Conservation (phyloP, 2,113 vertebrate genomes). For the Rhinoptilus africanus region DNA sequence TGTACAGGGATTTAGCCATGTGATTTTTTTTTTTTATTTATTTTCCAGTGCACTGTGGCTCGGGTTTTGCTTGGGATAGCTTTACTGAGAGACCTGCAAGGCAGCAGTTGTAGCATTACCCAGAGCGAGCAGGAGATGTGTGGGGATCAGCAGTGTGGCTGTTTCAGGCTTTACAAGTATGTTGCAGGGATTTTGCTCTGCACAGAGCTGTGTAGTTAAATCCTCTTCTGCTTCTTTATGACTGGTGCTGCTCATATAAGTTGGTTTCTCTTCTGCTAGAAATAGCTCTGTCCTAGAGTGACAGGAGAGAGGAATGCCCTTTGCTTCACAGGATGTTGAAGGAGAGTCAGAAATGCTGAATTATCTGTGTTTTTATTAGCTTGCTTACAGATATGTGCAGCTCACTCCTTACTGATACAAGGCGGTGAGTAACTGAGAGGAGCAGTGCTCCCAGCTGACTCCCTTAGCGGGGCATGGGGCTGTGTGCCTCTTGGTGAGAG, state of each 20-base stretch:
- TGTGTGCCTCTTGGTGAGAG: background rate
- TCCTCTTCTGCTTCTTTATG: background rate
- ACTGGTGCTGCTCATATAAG: background rate
- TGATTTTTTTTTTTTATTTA: background rate
- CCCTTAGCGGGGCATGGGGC: background rate
- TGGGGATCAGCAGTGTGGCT: background rate
- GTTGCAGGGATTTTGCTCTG: slow-evolving; percentile 11
- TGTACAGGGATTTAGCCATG: background rate
- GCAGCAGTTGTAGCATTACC: background rate
- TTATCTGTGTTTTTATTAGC: background rate
- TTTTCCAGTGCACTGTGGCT: background rate
- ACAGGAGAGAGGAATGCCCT: background rate
- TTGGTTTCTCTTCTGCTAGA: background rate
- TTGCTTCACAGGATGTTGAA: background rate
- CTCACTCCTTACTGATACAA: background rate
- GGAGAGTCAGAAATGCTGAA: background rate
- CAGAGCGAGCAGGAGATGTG: background rate
- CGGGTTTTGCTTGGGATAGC: background rate
- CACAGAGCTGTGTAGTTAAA: background rate
- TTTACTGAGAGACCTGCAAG: background rate
- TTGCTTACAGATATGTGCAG: background rate
- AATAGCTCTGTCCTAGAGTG: background rate
- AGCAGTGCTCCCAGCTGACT: background rate
- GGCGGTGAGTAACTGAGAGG: background rate
- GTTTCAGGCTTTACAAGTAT: background rate